Evolutionary conservation across 2,797 vertebrate genomes (phyloP), one percentile per base, ranked within the genome.

Genomic region (Typhlichthys eigenmanni): DNA sequence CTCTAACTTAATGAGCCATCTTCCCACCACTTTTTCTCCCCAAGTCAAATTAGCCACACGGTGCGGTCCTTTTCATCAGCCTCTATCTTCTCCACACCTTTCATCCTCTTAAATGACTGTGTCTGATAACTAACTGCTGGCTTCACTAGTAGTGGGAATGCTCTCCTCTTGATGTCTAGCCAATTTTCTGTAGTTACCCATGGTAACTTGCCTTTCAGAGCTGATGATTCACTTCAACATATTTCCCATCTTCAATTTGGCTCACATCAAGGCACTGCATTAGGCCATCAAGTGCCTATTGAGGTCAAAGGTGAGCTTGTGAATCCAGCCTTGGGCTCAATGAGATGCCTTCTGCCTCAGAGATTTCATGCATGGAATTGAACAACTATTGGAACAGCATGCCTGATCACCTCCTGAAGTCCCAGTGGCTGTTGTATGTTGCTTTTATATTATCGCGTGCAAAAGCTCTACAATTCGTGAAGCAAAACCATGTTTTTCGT

Each of bases 51-150:
- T 60, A 65, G 67, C 68, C 55, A 32, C 34, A 14, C 61, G n/a
- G 55, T 19, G 51, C 58, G 10, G 65, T 52, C 16, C 61, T 72
- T 82, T 79, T 80, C 71, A 70, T 81, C 78, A 68, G 62, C 53
- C 14, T 66, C 74, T 69, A 51, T 71, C 66, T 45, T n/a, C 14
- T 7, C 54, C 54, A 64, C 70, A 62, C 62, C 66, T 78, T 79
- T 82, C 75, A 73, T 80, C 74, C 70, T 62, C 73, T 38, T 55
- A 43, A 13, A 46, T 70, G 49, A 47, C 51, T 53, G 64, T 53
- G 64, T 64, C 65, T 73, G 66, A 82, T 70, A 71, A 76, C 70
- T 59, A 71, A 76, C 70, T 62, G 61, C 62, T 17, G 58, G 64
- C 67, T 60, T 9, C 54, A 58, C 13, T 51, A 69, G 66, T 52